Conservation (phyloP, 1,140 invertebrate species). For the Ptiloglossa arizonensis region DNA sequence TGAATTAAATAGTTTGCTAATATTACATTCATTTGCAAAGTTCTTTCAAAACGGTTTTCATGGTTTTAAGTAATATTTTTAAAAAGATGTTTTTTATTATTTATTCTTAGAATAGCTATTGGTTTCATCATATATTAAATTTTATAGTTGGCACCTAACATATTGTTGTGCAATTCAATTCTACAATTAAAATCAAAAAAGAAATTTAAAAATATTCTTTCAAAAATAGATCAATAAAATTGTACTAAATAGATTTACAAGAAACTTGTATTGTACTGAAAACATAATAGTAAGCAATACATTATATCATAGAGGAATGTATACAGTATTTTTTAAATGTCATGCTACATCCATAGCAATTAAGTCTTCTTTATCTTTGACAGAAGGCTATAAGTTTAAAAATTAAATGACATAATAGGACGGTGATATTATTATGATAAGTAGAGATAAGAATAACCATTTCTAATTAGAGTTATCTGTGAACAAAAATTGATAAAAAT, state of each 20-base stretch:
- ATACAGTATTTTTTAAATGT: too few species aligned
- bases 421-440: background rate
- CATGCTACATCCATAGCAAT: background rate
- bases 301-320: too few species aligned
- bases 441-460: conserved; percentile 17
- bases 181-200: conserved; percentile 28
- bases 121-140: conserved; percentile 12
- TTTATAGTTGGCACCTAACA: conserved; percentile 28
- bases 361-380: background rate
- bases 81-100: conserved; percentile 4
- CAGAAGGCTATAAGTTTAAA: conserved; percentile 12
- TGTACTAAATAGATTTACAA: too few species aligned
- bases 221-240: conserved; percentile 17
- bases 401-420: conserved; percentile 19
- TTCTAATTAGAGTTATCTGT: background rate
- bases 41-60: background rate
- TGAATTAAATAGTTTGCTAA: background rate
- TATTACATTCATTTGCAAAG: background rate
- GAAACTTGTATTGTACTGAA: too few species aligned
- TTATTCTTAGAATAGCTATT: background rate
- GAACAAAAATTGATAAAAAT: background rate
- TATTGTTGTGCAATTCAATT: conserved; percentile 22
- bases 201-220: conserved; percentile 18
- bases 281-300: too few species aligned
- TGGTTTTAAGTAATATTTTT: background rate